Evolutionary conservation across 1,140 invertebrate species (phyloP).

Genomic region (Globodera ellingtonae): DNA sequence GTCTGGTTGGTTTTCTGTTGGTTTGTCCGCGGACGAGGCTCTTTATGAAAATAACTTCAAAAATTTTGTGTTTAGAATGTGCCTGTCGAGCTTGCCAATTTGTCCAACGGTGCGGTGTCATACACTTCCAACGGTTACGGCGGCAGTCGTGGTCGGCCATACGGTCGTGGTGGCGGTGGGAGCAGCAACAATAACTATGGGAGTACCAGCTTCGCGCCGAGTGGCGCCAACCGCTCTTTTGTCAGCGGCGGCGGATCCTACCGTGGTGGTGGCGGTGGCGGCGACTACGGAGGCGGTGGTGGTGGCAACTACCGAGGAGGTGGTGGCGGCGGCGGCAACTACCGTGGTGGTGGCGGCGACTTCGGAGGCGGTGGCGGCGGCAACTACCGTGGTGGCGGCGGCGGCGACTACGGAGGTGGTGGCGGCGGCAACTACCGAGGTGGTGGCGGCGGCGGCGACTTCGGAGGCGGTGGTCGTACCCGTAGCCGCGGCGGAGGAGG

Average conservation of each 20-base stretch:
- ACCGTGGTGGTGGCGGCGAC: not conserved
- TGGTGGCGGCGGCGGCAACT: not conserved
- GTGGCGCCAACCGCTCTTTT: not conserved
- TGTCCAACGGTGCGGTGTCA: constrained; percentile 17
- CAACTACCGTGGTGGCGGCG: not conserved
- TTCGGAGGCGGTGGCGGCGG: too few species aligned
- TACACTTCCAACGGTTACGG: not conserved
- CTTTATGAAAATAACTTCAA: too few species aligned
- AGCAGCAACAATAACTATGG: not conserved
- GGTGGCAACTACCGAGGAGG: not conserved
- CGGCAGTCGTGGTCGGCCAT: not conserved
- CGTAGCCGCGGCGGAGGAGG: too few species aligned
- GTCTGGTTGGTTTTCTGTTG: too few species aligned
- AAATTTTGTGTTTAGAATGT: constrained; percentile 15
- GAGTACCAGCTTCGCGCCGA: not conserved
- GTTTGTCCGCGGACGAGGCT: too few species aligned
- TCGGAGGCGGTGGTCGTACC: too few species aligned
- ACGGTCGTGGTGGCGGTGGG: not conserved
- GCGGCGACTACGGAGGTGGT: not conserved
- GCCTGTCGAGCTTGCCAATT: constrained; percentile 16
- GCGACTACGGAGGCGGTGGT: not conserved
- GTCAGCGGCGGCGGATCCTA: not conserved
- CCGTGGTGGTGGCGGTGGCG: not conserved
- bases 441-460: not conserved
- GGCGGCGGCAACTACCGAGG: not conserved